Evolutionary conservation across 37 sponge, comb jelly and placozoan genomes (phyloP).

Genomic region (Eunapius fragilis): DNA sequence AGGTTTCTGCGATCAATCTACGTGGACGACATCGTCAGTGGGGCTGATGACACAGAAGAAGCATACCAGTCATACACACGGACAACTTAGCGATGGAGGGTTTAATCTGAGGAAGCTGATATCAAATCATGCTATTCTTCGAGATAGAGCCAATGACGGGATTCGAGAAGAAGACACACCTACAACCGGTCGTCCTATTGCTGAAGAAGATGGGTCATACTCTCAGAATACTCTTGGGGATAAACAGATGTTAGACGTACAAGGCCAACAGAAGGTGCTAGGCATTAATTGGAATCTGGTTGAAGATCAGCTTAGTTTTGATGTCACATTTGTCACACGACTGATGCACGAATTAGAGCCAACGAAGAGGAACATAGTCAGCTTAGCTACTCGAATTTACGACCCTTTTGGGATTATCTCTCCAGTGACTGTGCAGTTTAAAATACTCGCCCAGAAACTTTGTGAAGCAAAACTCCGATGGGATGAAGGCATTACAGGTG

Average conservation of each 20-base stretch:
- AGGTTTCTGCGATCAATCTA: constrained; percentile 10
- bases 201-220: background rate
- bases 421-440: constrained; percentile 30
- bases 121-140: background rate
- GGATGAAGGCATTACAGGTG: constrained; percentile 10
- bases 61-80: constrained; percentile 17
- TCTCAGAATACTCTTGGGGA: too few species aligned
- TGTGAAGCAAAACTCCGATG: constrained; percentile 9
- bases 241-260: too few species aligned
- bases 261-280: constrained; percentile 9
- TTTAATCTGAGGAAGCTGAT: constrained; percentile 43
- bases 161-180: background rate
- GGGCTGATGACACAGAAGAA: constrained; percentile 17
- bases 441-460: constrained; percentile 25
- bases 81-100: constrained; percentile 19
- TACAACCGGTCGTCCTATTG: background rate
- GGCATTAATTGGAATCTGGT: constrained; percentile 5
- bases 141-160: constrained; percentile 4
- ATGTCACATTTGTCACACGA: background rate
- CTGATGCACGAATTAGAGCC: background rate
- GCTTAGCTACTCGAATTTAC: constrained; percentile 19
- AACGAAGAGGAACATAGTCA: constrained; percentile 30
- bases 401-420: constrained; percentile 40
- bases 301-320: constrained; percentile 11
- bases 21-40: constrained; percentile 28